Base-by-base conservation (phyloP, 2,113 vertebrate genomes). In the Apeltes quadracus region DNA sequence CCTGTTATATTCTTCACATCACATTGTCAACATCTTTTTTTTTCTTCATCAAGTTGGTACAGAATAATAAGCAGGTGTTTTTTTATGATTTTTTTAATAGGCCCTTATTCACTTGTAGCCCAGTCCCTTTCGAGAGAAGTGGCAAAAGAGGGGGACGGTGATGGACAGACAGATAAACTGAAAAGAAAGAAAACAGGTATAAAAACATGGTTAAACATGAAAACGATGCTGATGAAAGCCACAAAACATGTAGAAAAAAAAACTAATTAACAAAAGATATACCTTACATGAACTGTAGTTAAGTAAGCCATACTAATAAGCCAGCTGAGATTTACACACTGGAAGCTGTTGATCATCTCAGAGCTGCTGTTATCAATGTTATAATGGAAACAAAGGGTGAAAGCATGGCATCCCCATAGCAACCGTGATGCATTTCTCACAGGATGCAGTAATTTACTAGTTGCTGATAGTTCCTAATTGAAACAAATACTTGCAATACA, bases 101-200 rank as follows among this genome's bases (percentile, higher is more conserved):
- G 7, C 18, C 18, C 7, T 20, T 59, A 70, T 56, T 86, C 79
- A 91, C 55, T 79, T 29, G 81, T 91, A 92, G 27, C 81, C 90
- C 14, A 84, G 72, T 39, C 90, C 82, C 13, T 9, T 66, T 61
- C 65, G 61, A 29, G 69, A 65, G 44, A 92, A 69, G 76, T 86
- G 81, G 80, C 90, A 91, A 59, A 91, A 85, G 18, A 93, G 22
- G 18, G 90, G 85, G 41, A 91, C 16, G 51, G 83, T 86, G 55
- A 92, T 65, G 29, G 79, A 89, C 79, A 92, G 32, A 48, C 89
- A 91, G n/a, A 85, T 4, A 14, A 91, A 84, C 90, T 92, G 87
- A 38, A 44, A 75, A 77, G 1, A 69, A 68, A 81, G 23, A 67
- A 55, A 25, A 64, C 25, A 39, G 53, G 25, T 36, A 50, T 36